Conservation (phyloP, 2,113 vertebrate genomes). For the Sula dactylatra region DNA sequence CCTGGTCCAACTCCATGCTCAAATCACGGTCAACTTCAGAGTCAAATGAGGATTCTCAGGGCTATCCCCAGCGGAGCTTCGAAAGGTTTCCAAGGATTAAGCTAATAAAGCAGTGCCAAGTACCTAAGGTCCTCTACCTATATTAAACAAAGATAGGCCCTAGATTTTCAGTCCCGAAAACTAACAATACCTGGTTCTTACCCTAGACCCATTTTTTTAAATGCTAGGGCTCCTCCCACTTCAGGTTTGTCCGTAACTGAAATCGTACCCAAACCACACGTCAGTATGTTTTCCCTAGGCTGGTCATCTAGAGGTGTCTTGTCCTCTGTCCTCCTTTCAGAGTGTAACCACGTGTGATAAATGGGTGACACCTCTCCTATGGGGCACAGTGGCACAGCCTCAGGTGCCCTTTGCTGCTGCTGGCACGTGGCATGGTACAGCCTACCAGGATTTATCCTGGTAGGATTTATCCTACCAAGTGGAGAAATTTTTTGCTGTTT, state of each 20-base stretch:
- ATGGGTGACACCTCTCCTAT: not conserved
- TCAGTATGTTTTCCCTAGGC: not conserved
- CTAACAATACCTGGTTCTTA: not conserved
- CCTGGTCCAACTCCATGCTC: not conserved
- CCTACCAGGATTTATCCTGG: not conserved
- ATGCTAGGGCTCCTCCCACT: not conserved
- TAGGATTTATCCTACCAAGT: not conserved
- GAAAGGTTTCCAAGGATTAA: not conserved
- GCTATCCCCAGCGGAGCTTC: not conserved
- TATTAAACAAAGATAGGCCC: not conserved
- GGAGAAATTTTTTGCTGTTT: not conserved
- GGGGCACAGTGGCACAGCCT: fast-evolving
- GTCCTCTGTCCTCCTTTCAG: not conserved
- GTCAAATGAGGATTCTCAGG: not conserved
- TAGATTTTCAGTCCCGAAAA: not conserved
- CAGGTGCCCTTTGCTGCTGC: not conserved
- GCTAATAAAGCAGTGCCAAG: not conserved
- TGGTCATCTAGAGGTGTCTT: not conserved
- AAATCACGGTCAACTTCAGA: not conserved
- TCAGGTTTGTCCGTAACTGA: not conserved
- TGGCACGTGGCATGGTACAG: too few species aligned
- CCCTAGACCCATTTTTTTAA: not conserved
- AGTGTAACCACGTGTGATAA: fast-evolving
- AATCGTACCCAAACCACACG: not conserved
- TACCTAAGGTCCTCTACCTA: not conserved